Evolutionary conservation across 1,140 invertebrate species (phyloP).

Genomic region (Calosoma granatense): DNA sequence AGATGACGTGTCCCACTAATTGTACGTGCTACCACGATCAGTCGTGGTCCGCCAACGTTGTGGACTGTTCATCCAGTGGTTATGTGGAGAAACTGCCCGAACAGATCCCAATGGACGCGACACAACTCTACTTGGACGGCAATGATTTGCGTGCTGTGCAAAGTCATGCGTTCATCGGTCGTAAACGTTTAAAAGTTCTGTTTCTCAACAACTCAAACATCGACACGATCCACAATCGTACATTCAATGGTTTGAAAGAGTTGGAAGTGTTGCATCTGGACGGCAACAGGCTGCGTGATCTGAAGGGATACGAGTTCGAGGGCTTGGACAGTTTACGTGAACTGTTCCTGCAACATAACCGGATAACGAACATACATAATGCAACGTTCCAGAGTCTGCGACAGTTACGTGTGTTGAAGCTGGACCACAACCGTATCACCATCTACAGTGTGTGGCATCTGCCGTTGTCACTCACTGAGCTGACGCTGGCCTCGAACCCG

Average conservation of each 20-base stretch:
- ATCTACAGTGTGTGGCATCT: slow-evolving; percentile 68
- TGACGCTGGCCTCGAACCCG: slow-evolving; percentile 66
- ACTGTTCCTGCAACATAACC: slow-evolving; percentile 55
- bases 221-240: slow-evolving; percentile 76
- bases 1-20: slow-evolving; percentile 87
- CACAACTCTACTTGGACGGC: slow-evolving; percentile 80
- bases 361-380: slow-evolving; percentile 62
- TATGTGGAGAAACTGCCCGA: slow-evolving; percentile 64
- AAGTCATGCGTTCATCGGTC: slow-evolving; percentile 83
- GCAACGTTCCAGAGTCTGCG: slow-evolving; percentile 63
- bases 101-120: slow-evolving; percentile 86
- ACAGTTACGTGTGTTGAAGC: slow-evolving; percentile 55
- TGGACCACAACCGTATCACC: slow-evolving; percentile 69
- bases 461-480: slow-evolving; percentile 50
- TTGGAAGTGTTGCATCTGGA: slow-evolving; percentile 61
- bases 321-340: slow-evolving; percentile 51
- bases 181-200: slow-evolving; percentile 72
- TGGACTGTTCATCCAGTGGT: slow-evolving; percentile 71
- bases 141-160: slow-evolving; percentile 67
- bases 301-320: slow-evolving; percentile 70
- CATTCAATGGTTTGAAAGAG: slow-evolving; percentile 78
- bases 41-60: slow-evolving; percentile 84
- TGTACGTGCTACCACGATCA: slow-evolving; percentile 90
- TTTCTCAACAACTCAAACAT: slow-evolving; percentile 80
- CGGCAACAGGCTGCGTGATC: slow-evolving; percentile 45